A percentile compares a stretch with the other conserved stretches of the same genome.
phyloP scores from a whole-genome alignment of 2,113 vertebrate genomes.

The human (Homo sapiens) region DNA sequence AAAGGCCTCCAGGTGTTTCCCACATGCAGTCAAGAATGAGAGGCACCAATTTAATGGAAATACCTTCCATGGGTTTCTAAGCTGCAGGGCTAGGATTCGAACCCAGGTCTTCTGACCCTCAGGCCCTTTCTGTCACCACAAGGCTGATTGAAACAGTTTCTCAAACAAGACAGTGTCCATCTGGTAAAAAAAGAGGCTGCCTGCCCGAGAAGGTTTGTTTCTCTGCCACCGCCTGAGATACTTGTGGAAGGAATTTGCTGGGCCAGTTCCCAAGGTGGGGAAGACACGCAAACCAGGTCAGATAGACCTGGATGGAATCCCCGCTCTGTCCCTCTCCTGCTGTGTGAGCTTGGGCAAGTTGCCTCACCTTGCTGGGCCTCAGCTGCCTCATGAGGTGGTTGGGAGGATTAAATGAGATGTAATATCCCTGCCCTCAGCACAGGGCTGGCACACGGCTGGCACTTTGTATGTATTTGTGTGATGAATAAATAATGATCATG shows the following conservation, averaged over 20 bases:
- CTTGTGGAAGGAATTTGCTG: neutral
- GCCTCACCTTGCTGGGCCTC: neutral
- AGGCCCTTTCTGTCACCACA: neutral
- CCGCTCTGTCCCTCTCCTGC: neutral
- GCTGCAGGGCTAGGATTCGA: neutral
- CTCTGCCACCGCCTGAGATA: neutral
- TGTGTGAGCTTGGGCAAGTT: neutral
- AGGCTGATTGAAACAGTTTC: neutral
- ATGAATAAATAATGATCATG: neutral
- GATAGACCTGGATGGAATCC: neutral
- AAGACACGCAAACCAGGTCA: fast-evolving
- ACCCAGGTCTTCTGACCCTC: neutral
- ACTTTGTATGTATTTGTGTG: neutral
- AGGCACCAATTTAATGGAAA: neutral
- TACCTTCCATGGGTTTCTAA: neutral
- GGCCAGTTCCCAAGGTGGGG: fast-evolving
- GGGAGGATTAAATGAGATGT: neutral
- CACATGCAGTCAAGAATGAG: neutral
- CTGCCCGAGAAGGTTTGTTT: neutral
- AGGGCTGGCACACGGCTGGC: neutral
- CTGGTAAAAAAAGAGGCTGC: neutral
- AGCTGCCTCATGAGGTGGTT: neutral
- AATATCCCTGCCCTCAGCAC: neutral
- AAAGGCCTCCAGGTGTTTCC: neutral
- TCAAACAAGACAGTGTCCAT: neutral